phyloP scores from a whole-genome alignment of 2,888 invertebrate species.

The Prenolepis imparis region DNA sequence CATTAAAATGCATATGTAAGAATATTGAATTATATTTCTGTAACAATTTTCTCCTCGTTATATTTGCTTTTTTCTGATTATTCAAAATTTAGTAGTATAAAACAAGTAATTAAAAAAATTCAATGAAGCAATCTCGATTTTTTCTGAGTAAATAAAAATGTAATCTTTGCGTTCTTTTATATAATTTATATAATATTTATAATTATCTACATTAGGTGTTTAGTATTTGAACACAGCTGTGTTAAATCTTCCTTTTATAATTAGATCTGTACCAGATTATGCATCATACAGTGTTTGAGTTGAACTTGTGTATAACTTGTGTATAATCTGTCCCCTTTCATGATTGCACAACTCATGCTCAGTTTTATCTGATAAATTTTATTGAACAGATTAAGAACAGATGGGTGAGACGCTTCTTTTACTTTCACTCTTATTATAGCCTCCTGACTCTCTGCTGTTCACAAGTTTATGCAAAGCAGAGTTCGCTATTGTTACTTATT shows the following conservation, averaged over 20 bases:
- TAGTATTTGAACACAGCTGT: neutral
- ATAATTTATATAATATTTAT: neutral
- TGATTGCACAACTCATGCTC: neutral
- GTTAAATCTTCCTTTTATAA: neutral
- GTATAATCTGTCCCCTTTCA: neutral
- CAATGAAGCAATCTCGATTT: neutral
- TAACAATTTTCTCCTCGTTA: neutral
- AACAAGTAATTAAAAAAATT: neutral
- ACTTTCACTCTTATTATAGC: neutral
- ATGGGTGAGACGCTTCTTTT: neutral
- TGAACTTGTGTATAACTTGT: neutral
- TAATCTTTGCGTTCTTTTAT: neutral
- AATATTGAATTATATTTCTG: neutral
- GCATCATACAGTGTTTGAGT: neutral
- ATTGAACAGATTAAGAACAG: slow-evolving; percentile 60
- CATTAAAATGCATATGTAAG: neutral
- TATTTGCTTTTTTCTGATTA: neutral
- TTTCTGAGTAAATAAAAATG: neutral
- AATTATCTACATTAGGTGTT: slow-evolving; percentile 5
- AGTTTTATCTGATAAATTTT: slow-evolving; percentile 72
- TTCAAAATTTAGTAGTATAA: neutral
- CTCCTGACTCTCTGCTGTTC: slow-evolving; percentile 6
- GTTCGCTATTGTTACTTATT: neutral
- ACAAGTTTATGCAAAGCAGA: slow-evolving; percentile 2
- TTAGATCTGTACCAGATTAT: neutral